Evolutionary conservation across 2,888 invertebrate genomes (phyloP).

Genomic region (Napeogenes sylphis): DNA sequence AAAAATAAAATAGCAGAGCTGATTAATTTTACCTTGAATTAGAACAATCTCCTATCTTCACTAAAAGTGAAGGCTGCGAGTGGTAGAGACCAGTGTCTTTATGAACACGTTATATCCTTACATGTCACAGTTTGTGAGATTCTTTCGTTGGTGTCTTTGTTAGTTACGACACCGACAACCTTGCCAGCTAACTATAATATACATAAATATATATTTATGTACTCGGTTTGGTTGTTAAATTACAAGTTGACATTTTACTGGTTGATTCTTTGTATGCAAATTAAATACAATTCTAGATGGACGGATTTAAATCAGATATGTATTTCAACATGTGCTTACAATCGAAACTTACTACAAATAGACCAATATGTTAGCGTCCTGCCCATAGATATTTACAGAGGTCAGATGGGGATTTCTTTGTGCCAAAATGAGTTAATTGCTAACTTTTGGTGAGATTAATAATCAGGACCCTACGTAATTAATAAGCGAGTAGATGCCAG

Average conservation of each 20-base stretch:
- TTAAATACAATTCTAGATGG: background rate
- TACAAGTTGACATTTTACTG: constrained; percentile 34
- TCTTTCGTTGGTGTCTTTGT: constrained; percentile 30
- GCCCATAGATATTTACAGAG: constrained; percentile 6
- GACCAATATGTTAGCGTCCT: constrained; percentile 12
- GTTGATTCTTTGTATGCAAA: constrained; percentile 5
- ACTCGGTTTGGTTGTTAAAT: constrained; percentile 61
- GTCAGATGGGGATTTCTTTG: constrained; percentile 12
- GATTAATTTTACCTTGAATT: constrained; percentile 19
- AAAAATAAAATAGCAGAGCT: no score
- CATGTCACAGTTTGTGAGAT: constrained; percentile 29
- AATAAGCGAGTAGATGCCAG: background rate
- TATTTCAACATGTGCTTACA: constrained; percentile 37
- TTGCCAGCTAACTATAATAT: constrained; percentile 49
- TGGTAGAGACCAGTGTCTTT: constrained; percentile 24
- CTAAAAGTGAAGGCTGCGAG: constrained; percentile 28
- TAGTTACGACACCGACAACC: constrained; percentile 53
- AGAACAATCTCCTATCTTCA: constrained; percentile 25
- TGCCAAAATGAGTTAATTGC: constrained; percentile 14
- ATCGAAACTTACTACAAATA: constrained; percentile 4
- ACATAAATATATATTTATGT: constrained; percentile 64
- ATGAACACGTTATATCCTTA: constrained; percentile 23
- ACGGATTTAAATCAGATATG: constrained; percentile 27
- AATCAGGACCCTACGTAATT: background rate
- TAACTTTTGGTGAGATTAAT: constrained; percentile 13